Conservation (phyloP, 2,888 invertebrate species). For the Amphipyra tragopoginis region DNA sequence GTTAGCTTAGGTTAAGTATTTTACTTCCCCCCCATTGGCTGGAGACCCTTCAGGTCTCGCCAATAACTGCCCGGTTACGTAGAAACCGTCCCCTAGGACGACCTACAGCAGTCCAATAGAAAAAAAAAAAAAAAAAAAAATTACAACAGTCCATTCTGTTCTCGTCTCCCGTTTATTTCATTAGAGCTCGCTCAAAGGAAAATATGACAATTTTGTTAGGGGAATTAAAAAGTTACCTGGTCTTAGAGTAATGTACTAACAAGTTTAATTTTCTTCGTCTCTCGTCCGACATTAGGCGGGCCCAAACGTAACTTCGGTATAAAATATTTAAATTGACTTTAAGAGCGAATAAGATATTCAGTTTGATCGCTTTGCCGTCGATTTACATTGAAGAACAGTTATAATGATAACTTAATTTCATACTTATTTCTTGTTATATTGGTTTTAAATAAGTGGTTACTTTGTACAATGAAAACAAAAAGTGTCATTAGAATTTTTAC, state of each 20-base stretch:
- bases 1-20: no score
- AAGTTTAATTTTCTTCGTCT: constrained; percentile 80
- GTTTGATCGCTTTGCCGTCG: constrained; percentile 66
- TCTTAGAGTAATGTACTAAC: constrained; percentile 80
- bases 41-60: no score
- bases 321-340: constrained; percentile 75
- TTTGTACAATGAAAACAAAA: constrained; percentile 36
- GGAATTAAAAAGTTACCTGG: constrained; percentile 86
- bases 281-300: constrained; percentile 71
- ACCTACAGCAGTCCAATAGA: no score
- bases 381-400: constrained; percentile 59
- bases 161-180: constrained; percentile 77
- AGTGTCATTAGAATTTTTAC: constrained; percentile 30
- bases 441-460: constrained; percentile 49
- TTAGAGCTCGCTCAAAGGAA: constrained; percentile 79
- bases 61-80: no score
- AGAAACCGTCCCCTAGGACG: no score
- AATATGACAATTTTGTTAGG: constrained; percentile 84
- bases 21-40: no score
- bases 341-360: constrained; percentile 66
- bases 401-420: constrained; percentile 61
- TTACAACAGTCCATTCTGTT: constrained; percentile 62
- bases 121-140: no score
- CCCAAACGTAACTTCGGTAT: constrained; percentile 67
- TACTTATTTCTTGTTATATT: constrained; percentile 55